Conservation (phyloP, 2,797 vertebrate species). For the Callimico goeldii region DNA sequence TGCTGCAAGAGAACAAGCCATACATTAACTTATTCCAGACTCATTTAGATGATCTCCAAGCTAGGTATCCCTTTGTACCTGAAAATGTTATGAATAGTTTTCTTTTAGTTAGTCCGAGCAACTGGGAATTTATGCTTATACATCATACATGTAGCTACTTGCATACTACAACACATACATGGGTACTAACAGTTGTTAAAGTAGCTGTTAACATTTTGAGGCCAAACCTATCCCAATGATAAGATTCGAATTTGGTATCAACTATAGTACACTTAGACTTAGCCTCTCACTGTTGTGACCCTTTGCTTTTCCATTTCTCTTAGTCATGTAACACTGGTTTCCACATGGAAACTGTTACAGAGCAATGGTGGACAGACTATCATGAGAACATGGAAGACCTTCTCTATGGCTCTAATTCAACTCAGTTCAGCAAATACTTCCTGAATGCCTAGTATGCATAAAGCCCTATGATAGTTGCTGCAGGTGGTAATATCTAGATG, state of each 20-base stretch:
- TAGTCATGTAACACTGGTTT: neutral
- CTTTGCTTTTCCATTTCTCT: neutral
- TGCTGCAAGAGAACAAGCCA: constrained; percentile 88
- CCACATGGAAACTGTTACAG: neutral
- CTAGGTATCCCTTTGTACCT: neutral
- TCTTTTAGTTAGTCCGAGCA: neutral
- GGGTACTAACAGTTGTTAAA: neutral
- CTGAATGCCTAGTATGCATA: neutral
- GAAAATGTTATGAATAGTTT: neutral
- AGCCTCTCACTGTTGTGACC: neutral
- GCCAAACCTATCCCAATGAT: neutral
- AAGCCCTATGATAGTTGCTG: neutral
- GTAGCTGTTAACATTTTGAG: neutral
- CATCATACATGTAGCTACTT: neutral
- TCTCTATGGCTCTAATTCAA: neutral
- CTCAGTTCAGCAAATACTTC: constrained; percentile 26
- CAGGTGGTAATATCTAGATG: constrained; percentile 38
- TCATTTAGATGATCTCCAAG: constrained; percentile 22
- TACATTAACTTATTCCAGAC: constrained; percentile 80
- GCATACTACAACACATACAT: neutral
- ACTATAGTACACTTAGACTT: neutral
- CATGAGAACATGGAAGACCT: neutral
- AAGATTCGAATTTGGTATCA: neutral
- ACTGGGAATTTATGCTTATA: neutral
- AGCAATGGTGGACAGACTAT: neutral